phyloP scores from a whole-genome alignment of 2,797 vertebrate genomes.

The Sebastes cheni region DNA sequence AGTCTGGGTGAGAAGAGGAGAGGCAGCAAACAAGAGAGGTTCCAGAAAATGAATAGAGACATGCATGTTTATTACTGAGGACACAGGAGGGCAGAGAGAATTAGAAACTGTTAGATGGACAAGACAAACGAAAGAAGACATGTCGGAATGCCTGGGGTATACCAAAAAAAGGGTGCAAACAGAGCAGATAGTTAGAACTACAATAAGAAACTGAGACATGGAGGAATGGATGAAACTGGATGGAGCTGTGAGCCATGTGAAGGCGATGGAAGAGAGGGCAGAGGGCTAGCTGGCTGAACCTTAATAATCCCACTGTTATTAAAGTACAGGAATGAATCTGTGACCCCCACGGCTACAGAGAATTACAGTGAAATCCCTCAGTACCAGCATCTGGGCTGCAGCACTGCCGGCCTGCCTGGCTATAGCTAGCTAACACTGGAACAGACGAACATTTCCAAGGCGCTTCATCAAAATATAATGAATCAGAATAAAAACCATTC shows the following conservation, averaged over 20 bases:
- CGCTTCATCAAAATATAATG: constrained; percentile 14
- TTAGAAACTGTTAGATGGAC: background rate
- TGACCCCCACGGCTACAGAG: constrained; percentile 48
- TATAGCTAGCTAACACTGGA: background rate
- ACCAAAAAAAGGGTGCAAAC: background rate
- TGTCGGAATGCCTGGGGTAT: background rate
- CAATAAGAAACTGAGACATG: background rate
- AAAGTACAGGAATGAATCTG: constrained; percentile 56
- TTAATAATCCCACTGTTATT: constrained; percentile 74
- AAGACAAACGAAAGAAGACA: background rate
- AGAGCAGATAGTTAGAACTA: background rate
- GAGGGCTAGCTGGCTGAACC: constrained; percentile 54
- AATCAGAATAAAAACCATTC: background rate
- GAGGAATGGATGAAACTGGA: constrained; percentile 18
- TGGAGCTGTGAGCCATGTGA: constrained; percentile 36
- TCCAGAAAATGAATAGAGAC: constrained; percentile 16
- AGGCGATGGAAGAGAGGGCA: constrained; percentile 23
- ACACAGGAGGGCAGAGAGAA: background rate
- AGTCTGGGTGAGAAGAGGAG: constrained; percentile 14
- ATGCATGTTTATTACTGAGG: background rate
- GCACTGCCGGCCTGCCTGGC: constrained; percentile 11
- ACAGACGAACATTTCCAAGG: constrained; percentile 8
- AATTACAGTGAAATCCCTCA: constrained; percentile 64
- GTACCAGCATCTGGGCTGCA: constrained; percentile 33
- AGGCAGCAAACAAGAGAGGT: constrained; percentile 12